Evolutionary conservation across 2,797 vertebrate species (phyloP).

Genomic region (Chiloscyllium punctatum): DNA sequence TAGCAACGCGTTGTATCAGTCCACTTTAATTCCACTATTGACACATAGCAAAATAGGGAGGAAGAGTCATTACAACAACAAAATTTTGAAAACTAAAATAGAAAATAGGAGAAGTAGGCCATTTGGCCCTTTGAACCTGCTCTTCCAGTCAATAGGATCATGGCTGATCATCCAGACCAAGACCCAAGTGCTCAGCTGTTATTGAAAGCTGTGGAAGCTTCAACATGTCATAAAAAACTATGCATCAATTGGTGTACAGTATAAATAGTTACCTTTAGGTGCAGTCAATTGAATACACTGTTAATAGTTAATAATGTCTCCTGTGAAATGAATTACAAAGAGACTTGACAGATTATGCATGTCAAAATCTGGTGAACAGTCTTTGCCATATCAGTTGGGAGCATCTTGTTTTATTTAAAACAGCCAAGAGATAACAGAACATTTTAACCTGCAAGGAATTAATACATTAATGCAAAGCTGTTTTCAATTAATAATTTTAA

Average conservation of each 20-base stretch:
- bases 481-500: neutral
- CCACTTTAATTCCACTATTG: neutral
- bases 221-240: neutral
- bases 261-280: slow-evolving; percentile 9
- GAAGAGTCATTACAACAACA: neutral
- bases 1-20: neutral
- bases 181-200: neutral
- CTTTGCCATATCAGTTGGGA: neutral
- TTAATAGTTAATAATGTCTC: slow-evolving; percentile 2
- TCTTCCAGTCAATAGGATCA: too few relatives aligned
- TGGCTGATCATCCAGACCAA: too few relatives aligned
- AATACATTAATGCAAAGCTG: neutral
- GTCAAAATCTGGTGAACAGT: neutral
- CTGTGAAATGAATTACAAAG: slow-evolving; percentile 17
- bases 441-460: neutral
- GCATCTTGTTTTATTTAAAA: slow-evolving; percentile 14
- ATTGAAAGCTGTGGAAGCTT: neutral
- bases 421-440: neutral
- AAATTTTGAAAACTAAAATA: neutral
- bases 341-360: slow-evolving; percentile 7
- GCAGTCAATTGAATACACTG: neutral
- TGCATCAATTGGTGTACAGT: neutral
- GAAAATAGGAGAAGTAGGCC: too few relatives aligned
- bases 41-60: neutral
- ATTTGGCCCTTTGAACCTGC: too few relatives aligned